These are phyloP conservation scores for Liodrosophila aerea DNA, from an alignment of 2,888 invertebrate species.

Conservation along the genomic window DNA sequence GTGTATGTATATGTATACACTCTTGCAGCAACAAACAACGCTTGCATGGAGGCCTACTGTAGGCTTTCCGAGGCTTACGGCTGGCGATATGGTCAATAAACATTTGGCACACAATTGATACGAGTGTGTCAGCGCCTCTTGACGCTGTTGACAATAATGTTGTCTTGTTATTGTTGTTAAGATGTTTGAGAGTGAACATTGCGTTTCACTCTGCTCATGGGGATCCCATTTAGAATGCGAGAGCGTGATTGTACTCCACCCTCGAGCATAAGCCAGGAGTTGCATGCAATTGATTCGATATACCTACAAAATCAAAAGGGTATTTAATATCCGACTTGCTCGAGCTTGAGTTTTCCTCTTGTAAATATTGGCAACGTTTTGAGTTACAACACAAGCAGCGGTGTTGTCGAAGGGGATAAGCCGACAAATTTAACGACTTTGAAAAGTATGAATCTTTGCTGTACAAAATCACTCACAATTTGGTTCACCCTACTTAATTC, in stretches of 20 bases:
- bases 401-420: background rate
- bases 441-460: no score
- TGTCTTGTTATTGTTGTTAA: constrained; percentile 27
- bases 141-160: constrained; percentile 70
- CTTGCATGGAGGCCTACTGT: constrained; percentile 17
- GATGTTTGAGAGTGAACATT: no score
- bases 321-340: constrained; percentile 12
- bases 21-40: constrained; percentile 32
- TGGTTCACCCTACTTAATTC: no score
- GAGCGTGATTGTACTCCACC: no score
- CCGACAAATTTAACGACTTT: no score
- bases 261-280: no score
- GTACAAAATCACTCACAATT: no score
- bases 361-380: constrained; percentile 36
- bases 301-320: constrained; percentile 10
- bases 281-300: no score
- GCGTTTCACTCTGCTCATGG: no score
- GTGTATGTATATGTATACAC: background rate
- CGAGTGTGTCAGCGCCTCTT: constrained; percentile 65
- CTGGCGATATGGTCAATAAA: constrained; percentile 73
- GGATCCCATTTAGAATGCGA: no score
- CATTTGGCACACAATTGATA: constrained; percentile 80
- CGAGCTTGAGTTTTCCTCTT: background rate
- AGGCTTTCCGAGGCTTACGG: constrained; percentile 23
- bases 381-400: constrained; percentile 34